Conservation (phyloP, 2,888 invertebrate species). For the Cheilosia soror region DNA sequence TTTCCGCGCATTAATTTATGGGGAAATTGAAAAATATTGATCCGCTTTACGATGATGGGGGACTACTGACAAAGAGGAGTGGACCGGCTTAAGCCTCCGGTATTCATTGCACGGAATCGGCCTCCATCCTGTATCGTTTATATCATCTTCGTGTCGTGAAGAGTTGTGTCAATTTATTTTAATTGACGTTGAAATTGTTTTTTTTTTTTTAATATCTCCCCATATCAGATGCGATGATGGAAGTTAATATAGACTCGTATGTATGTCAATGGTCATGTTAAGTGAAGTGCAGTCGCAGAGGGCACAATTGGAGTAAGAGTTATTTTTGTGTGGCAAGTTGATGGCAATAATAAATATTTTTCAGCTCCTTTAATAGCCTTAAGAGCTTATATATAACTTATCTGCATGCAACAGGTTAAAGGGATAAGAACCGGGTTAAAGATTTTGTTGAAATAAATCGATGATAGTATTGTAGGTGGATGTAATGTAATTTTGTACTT, state of each 20-base stretch:
- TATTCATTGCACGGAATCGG: slow-evolving; percentile 36
- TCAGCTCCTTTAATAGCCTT: too few species aligned
- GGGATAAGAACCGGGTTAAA: too few species aligned
- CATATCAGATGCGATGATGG: not conserved
- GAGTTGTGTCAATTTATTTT: slow-evolving; percentile 54
- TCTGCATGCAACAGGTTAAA: too few species aligned
- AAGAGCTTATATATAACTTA: too few species aligned
- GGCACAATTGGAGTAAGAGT: too few species aligned
- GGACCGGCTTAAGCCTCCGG: slow-evolving; percentile 30
- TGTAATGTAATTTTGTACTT: too few species aligned
- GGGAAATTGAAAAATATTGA: slow-evolving; percentile 74
- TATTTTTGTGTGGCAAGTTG: too few species aligned
- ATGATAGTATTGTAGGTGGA: too few species aligned
- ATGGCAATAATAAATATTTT: too few species aligned
- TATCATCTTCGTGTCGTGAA: slow-evolving; percentile 13
- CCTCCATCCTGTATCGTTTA: slow-evolving; percentile 13
- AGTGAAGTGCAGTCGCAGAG: too few species aligned
- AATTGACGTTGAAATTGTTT: slow-evolving; percentile 30
- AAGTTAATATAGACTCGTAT: not conserved
- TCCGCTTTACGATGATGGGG: slow-evolving; percentile 40
- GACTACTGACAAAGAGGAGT: not conserved
- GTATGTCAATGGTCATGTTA: too few species aligned
- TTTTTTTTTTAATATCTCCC: not conserved
- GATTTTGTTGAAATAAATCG: too few species aligned
- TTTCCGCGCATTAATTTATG: slow-evolving; percentile 74